These are phyloP conservation scores for Anguilla marmorata DNA, from an alignment of 2,797 vertebrate species.

Conservation along the genomic window DNA sequence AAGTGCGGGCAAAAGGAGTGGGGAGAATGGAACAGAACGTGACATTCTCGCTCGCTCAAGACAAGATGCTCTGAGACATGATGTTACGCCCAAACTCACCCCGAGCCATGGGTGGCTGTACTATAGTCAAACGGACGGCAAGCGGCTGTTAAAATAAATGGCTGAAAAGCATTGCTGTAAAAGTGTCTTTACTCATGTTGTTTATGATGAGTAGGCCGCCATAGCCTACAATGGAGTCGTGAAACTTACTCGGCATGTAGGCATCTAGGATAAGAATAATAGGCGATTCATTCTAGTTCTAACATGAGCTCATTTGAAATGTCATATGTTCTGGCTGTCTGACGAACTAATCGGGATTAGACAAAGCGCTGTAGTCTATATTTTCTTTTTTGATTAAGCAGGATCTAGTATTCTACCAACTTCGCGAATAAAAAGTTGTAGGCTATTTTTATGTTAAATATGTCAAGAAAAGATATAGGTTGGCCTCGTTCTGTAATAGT, in stretches of 20 bases:
- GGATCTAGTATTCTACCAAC: not conserved
- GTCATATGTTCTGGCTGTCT: not conserved
- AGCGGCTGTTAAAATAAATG: not conserved
- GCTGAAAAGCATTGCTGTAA: conserved; percentile 8
- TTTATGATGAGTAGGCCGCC: not conserved
- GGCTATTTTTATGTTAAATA: not conserved
- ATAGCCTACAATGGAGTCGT: not conserved
- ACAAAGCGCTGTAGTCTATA: not conserved
- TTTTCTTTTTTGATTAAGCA: not conserved
- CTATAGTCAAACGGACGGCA: not conserved
- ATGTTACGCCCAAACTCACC: conserved; percentile 32
- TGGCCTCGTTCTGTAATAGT: not conserved
- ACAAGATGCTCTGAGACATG: conserved; percentile 33
- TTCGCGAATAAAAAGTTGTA: not conserved
- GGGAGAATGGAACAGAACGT: conserved; percentile 38
- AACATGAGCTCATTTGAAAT: not conserved
- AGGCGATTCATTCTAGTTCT: not conserved
- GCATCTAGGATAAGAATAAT: not conserved
- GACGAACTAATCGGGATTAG: not conserved
- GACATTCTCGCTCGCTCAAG: conserved; percentile 21
- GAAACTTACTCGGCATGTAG: not conserved
- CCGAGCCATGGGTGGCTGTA: conserved; percentile 19
- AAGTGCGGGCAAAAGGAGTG: conserved; percentile 59
- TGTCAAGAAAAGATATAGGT: not conserved
- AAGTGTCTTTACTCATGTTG: conserved; percentile 1